Evolutionary conservation across 2,113 vertebrate species (phyloP).

Genomic region (Hoplias malabaricus): DNA sequence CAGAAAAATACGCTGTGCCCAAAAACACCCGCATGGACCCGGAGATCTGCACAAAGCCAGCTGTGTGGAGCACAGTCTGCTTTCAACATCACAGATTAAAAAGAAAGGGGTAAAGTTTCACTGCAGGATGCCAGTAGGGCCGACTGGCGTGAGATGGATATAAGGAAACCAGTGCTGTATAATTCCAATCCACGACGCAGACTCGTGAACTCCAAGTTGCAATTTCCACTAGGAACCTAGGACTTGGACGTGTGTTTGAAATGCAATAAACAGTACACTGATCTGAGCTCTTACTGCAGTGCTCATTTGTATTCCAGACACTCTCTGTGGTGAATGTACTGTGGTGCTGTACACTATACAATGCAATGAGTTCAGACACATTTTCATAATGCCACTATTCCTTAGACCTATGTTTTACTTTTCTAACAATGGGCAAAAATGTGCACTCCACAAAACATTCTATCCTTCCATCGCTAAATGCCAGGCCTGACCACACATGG

Average conservation of each 20-base stretch:
- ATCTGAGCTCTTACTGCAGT: background rate
- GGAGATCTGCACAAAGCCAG: conserved; percentile 34
- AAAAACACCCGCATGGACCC: conserved; percentile 32
- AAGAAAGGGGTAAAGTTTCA: conserved; percentile 25
- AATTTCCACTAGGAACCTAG: background rate
- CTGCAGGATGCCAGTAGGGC: conserved; percentile 4
- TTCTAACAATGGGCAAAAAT: background rate
- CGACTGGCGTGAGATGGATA: conserved; percentile 1
- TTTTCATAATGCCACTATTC: background rate
- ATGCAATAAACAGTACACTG: background rate
- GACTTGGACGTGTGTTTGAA: background rate
- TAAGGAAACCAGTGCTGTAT: background rate
- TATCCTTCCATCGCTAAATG: background rate
- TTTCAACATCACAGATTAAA: conserved; percentile 34
- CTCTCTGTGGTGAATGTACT: background rate
- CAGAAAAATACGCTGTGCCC: conserved; percentile 13
- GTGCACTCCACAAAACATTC: background rate
- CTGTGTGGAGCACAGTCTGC: conserved; percentile 8
- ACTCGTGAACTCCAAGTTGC: background rate
- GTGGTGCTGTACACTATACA: background rate
- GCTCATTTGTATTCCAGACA: background rate
- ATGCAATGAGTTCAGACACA: background rate
- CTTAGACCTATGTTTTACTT: background rate
- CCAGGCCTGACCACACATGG: background rate
- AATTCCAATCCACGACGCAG: background rate